Evolutionary conservation across 2,888 invertebrate species (phyloP).

Genomic region (Pseudanteris insignis): DNA sequence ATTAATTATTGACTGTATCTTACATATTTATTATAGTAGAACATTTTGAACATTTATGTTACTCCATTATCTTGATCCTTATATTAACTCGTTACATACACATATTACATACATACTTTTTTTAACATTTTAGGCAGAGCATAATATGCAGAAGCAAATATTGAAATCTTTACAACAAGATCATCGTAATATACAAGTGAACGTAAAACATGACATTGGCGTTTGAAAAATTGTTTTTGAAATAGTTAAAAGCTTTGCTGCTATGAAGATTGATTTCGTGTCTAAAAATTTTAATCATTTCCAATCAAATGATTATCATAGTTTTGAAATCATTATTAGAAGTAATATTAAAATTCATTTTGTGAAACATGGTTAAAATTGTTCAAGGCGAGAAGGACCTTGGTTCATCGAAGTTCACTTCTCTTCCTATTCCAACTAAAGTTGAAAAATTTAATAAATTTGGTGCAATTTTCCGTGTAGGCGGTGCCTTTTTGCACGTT

Average conservation of each 20-base stretch:
- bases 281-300: conserved; percentile 7
- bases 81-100: too few relatives aligned
- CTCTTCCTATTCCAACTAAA: conserved; percentile 17
- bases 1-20: too few relatives aligned
- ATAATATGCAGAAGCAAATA: conserved; percentile 61
- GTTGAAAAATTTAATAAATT: conserved; percentile 12
- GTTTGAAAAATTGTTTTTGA: conserved; percentile 48
- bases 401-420: too few relatives aligned
- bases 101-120: too few relatives aligned
- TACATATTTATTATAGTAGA: too few relatives aligned
- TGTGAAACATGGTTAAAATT: too few relatives aligned
- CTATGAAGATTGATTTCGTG: conserved; percentile 6
- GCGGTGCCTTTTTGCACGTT: conserved; percentile 41
- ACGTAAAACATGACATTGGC: conserved; percentile 57
- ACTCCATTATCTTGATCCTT: too few relatives aligned
- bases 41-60: too few relatives aligned
- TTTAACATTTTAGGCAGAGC: conserved; percentile 56
- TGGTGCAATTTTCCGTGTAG: conserved; percentile 39
- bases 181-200: conserved; percentile 60
- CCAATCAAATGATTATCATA: background rate
- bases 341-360: too few relatives aligned
- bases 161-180: conserved; percentile 63
- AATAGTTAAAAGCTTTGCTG: conserved; percentile 16
- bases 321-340: too few relatives aligned
- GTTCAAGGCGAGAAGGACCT: too few relatives aligned